phyloP scores from a whole-genome alignment of 1,140 invertebrate genomes.

The Stegodyphus mimosarum region DNA sequence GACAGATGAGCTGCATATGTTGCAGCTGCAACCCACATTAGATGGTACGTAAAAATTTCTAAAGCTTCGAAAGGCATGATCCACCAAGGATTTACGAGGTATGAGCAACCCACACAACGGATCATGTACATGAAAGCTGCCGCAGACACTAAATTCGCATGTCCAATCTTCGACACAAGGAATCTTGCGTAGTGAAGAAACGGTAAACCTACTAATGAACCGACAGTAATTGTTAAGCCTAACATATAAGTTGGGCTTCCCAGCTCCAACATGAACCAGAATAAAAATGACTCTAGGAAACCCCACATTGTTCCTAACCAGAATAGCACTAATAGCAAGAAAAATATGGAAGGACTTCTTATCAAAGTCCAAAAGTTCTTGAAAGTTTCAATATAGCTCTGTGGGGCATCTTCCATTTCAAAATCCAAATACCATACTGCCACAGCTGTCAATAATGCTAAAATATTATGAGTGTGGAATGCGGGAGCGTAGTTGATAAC shows the following conservation, averaged over 20 bases:
- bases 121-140: conserved; percentile 83
- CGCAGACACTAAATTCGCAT: conserved; percentile 83
- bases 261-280: conserved; percentile 85
- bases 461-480: conserved; percentile 80
- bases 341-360: conserved; percentile 78
- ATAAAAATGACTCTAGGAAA: conserved; percentile 86
- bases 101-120: conserved; percentile 80
- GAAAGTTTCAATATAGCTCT: conserved; percentile 75
- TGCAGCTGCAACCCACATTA: conserved; percentile 83
- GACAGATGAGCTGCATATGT: conserved; percentile 83
- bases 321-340: conserved; percentile 80
- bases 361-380: conserved; percentile 78
- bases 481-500: conserved; percentile 75
- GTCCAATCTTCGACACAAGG: conserved; percentile 81
- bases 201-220: conserved; percentile 80
- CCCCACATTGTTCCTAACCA: conserved; percentile 83
- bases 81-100: conserved; percentile 83
- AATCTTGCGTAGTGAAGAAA: conserved; percentile 80
- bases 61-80: conserved; percentile 84
- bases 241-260: conserved; percentile 82
- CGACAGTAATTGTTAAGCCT: conserved; percentile 85
- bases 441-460: conserved; percentile 76
- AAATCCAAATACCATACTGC: conserved; percentile 76
- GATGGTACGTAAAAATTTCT: conserved; percentile 82
- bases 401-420: conserved; percentile 83